These are phyloP conservation scores for Azorinus chamasolen DNA, from an alignment of 2,888 invertebrate genomes.

Conservation along the genomic window DNA sequence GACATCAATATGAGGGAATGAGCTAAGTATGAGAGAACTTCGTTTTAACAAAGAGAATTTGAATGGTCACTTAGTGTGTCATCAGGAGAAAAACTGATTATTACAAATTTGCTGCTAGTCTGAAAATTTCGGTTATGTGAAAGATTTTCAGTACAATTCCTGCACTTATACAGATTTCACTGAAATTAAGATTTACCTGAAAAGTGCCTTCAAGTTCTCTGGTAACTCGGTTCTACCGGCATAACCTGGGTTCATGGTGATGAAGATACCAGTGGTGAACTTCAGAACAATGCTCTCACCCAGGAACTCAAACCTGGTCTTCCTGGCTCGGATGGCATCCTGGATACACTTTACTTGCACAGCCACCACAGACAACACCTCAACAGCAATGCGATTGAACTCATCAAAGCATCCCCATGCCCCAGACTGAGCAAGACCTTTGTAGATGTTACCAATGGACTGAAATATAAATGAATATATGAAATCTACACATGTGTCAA, in stretches of 20 bases:
- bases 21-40: too few species aligned
- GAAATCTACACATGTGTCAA: too few species aligned
- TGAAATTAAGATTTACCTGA: conserved; percentile 79
- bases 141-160: too few species aligned
- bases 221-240: conserved; percentile 91
- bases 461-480: conserved; percentile 85
- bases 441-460: conserved; percentile 98
- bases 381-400: conserved; percentile 98
- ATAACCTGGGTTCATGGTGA: conserved; percentile 99
- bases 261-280: conserved; percentile 96
- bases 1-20: too few species aligned
- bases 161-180: too few species aligned
- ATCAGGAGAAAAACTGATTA: too few species aligned
- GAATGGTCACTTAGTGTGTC: too few species aligned
- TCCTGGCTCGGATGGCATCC: conserved; percentile 96
- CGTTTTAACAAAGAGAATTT: too few species aligned
- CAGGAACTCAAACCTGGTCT: conserved; percentile 96
- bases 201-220: conserved; percentile 86
- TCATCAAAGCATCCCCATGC: conserved; percentile 99
- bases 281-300: conserved; percentile 95
- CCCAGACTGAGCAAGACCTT: conserved; percentile 98
- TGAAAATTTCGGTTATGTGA: too few species aligned
- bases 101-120: too few species aligned
- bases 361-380: conserved; percentile 98
- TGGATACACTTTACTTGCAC: conserved; percentile 91